Base-by-base conservation (phyloP, 1,140 invertebrate species). In the Hylyphantes graminicola region DNA sequence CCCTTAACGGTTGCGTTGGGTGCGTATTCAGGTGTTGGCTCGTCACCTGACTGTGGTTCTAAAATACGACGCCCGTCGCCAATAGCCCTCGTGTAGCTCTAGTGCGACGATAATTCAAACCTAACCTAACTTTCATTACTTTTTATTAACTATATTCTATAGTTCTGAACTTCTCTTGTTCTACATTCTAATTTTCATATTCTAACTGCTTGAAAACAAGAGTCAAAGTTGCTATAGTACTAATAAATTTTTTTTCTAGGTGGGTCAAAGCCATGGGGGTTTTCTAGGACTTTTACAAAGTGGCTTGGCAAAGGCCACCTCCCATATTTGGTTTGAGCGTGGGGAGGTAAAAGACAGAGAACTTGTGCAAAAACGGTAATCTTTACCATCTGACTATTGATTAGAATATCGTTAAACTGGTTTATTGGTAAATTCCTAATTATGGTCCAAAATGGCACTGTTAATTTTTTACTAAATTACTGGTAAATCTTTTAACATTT, bases 321-420 rank as follows among this genome's bases (percentile, higher is more conserved):
- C 96, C 8, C 98, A 99, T 88, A 98, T 99, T 88, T 99, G 98
- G 97, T 99, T 99, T 90, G 98, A 99, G 90, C 92, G 98, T 78
- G 96, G 95, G 8, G 98, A 99, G 92, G 94, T 96, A 7, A 96
- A 97, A 89, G 98, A 99, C 89, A 92, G 98, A 86, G 93, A 94
- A 89, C 93, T 94, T 74, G 98, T 99, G 2, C 93, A 96, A 4
- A 93, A 92, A 89, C 94, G 94, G 80, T 83, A 48, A 48, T 11
- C 7, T 65, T 61, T 2, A 35, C 35, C 35, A 2, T 35, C 35
- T 35, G 35, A 35, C 35, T 35, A 35, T 2, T 1, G 5, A 35
- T 35, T 1, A 35, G 35, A 35, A 35, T 35, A 35, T 5, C 5
- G 35, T 1, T 35, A 35, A 35, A 35, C 35, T 35, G 35, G 35